A percentile compares a stretch with the other conserved stretches of the same genome.
Conservation (phyloP, 2,113 vertebrate species). For the Sylvicapra grimmia region DNA sequence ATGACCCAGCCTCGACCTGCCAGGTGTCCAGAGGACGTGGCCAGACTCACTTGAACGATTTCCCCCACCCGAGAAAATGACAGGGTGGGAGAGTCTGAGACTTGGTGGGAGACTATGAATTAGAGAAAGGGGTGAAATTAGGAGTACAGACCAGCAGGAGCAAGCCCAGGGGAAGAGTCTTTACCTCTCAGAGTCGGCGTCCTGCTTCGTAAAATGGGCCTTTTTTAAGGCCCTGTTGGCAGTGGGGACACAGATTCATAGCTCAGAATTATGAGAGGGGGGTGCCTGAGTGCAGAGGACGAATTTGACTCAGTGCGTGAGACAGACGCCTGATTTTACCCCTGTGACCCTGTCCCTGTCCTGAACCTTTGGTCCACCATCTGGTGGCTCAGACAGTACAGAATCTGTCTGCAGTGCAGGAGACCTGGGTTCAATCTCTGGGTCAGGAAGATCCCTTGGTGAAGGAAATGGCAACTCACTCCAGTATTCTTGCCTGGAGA, state of each 20-base stretch:
- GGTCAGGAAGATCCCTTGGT: no score
- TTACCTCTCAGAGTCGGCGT: neutral
- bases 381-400: neutral
- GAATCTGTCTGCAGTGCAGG: no score
- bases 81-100: neutral
- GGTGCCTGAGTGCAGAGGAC: neutral
- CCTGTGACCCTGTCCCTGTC: neutral
- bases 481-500: no score
- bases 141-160: neutral
- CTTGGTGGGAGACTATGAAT: neutral
- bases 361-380: neutral
- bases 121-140: neutral
- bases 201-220: neutral
- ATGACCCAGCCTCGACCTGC: neutral
- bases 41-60: neutral
- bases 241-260: neutral
- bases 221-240: neutral
- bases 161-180: neutral
- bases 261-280: neutral
- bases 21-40: neutral
- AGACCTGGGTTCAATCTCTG: no score
- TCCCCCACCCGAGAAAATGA: neutral
- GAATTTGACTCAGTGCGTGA: neutral
- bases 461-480: no score
- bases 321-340: neutral